A percentile compares a stretch with the other conserved stretches of the same genome.
phyloP scores from a whole-genome alignment of 2,113 vertebrate genomes.

The Henicopernis longicauda region DNA sequence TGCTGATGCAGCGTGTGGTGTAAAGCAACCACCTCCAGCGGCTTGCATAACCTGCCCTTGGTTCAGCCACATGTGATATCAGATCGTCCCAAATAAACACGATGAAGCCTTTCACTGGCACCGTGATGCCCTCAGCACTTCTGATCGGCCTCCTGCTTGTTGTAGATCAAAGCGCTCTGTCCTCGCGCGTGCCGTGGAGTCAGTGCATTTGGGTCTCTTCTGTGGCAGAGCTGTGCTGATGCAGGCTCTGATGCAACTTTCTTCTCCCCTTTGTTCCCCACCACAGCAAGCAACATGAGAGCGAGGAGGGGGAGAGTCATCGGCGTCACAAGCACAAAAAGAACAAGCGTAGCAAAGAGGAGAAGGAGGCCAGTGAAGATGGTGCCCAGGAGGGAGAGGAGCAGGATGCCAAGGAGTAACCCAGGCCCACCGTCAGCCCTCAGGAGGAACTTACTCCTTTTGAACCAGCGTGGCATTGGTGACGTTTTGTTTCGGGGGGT shows the following conservation, averaged over 20 bases:
- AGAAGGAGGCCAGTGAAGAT: conserved; percentile 65
- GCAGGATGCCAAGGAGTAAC: conserved; percentile 68
- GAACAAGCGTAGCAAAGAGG: conserved; percentile 76
- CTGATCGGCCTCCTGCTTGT: fast-evolving
- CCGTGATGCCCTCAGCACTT: fast-evolving
- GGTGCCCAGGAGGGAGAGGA: conserved; percentile 52
- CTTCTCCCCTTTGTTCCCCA: not conserved
- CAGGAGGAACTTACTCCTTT: not conserved
- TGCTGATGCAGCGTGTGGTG: not conserved
- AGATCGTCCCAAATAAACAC: fast-evolving
- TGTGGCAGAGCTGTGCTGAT: not conserved
- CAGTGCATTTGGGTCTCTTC: fast-evolving
- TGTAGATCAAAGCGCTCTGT: fast-evolving
- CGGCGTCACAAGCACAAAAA: conserved; percentile 80
- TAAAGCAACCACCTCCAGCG: not conserved
- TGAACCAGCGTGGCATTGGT: not conserved
- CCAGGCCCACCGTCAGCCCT: not conserved
- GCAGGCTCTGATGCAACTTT: not conserved
- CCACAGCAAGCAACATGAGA: conserved; percentile 72
- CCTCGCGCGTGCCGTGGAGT: fast-evolving
- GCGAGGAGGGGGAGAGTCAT: conserved; percentile 73
- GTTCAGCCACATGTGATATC: fast-evolving
- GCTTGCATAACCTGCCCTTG: not conserved
- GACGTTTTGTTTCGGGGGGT: not conserved
- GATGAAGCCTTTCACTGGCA: fast-evolving